These are phyloP conservation scores for Menidia menidia DNA, from an alignment of 2,797 vertebrate species.

Conservation along the genomic window DNA sequence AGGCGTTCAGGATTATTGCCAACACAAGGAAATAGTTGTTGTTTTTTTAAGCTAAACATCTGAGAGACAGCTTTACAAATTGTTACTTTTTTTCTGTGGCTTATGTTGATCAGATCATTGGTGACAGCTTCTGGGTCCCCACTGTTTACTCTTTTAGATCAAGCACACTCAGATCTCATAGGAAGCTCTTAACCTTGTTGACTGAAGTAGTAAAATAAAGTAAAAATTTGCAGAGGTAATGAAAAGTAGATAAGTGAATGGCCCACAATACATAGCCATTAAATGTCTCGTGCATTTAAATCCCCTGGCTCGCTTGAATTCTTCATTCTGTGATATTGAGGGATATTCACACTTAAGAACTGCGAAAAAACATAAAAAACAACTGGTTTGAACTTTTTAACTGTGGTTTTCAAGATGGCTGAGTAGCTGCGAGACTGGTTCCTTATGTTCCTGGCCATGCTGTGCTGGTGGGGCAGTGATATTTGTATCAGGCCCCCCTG, in stretches of 20 bases:
- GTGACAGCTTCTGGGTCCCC: constrained; percentile 22
- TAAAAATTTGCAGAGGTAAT: neutral
- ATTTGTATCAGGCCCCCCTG: constrained; percentile 70
- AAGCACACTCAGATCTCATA: constrained; percentile 24
- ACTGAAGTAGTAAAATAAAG: constrained; percentile 11
- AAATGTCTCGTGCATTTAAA: neutral
- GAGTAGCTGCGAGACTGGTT: constrained; percentile 47
- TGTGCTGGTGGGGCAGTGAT: constrained; percentile 66
- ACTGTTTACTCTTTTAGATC: constrained; percentile 32
- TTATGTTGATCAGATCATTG: constrained; percentile 24
- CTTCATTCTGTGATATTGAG: constrained; percentile 10
- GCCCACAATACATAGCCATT: no score
- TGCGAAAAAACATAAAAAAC: neutral
- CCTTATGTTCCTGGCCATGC: constrained; percentile 57
- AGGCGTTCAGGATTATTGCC: constrained; percentile 2
- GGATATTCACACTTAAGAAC: constrained; percentile 1
- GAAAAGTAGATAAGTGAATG: neutral
- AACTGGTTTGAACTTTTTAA: constrained; percentile 6
- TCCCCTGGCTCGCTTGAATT: neutral
- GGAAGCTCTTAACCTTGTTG: constrained; percentile 25
- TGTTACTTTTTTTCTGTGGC: neutral
- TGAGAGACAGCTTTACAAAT: neutral
- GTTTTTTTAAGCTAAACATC: neutral
- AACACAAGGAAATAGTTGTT: neutral
- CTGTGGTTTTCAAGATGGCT: constrained; percentile 33